phyloP scores from a whole-genome alignment of 1,140 invertebrate species.

The Parapsyche elsis region DNA sequence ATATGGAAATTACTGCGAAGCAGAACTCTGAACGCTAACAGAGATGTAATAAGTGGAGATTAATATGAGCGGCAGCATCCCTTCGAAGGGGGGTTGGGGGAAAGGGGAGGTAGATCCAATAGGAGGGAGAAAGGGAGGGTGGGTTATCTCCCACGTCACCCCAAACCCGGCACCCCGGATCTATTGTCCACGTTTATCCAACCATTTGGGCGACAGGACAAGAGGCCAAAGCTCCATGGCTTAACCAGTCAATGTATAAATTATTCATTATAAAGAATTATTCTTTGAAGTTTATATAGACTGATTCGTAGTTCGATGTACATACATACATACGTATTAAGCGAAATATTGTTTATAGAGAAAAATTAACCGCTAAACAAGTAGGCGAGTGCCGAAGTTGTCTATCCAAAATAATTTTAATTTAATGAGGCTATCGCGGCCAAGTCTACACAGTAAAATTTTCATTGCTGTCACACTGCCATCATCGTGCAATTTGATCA shows the following conservation, averaged over 20 bases:
- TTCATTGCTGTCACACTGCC: too few relatives aligned
- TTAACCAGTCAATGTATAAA: constrained; percentile 1
- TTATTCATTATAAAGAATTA: not conserved
- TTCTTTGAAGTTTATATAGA: too few relatives aligned
- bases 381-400: too few relatives aligned
- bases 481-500: too few relatives aligned
- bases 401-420: too few relatives aligned
- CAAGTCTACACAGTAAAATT: too few relatives aligned
- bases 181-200: constrained; percentile 46
- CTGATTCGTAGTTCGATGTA: not conserved
- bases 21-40: constrained; percentile 45
- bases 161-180: not conserved
- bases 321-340: not conserved
- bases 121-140: not conserved
- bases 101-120: too few relatives aligned
- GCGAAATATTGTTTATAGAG: not conserved
- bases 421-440: too few relatives aligned
- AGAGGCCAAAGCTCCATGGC: constrained; percentile 10
- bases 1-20: constrained; percentile 47
- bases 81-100: not conserved
- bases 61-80: constrained; percentile 38
- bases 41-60: constrained; percentile 47
- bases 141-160: not conserved
- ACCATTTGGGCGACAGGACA: constrained; percentile 38
- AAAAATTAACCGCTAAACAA: too few relatives aligned